Evolutionary conservation across 2,888 invertebrate species (phyloP).

Genomic region (Agrochola macilenta): DNA sequence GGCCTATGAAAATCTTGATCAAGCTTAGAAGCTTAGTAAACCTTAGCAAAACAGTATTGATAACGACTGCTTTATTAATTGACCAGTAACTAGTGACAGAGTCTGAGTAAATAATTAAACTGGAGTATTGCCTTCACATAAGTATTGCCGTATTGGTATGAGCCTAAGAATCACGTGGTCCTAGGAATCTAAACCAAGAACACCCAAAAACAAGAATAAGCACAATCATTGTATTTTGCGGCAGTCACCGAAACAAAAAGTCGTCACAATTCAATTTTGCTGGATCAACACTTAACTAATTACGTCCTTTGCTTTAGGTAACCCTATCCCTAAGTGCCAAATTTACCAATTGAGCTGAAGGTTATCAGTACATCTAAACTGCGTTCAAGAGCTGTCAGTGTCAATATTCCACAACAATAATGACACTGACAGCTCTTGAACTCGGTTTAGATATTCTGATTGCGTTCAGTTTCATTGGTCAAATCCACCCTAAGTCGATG

Average conservation of each 20-base stretch:
- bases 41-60: not conserved
- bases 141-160: not conserved
- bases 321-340: no score
- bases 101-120: not conserved
- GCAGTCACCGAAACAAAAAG: not conserved
- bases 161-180: not conserved
- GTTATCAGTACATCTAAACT: no score
- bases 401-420: no score
- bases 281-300: constrained; percentile 28
- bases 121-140: no score
- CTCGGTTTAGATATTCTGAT: no score
- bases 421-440: no score
- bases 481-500: no score
- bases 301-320: no score
- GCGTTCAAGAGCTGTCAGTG: no score
- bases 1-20: not conserved
- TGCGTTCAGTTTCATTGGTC: no score
- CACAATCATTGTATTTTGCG: not conserved
- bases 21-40: not conserved
- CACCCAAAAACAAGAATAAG: not conserved
- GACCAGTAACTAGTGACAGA: not conserved
- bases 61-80: not conserved
- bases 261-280: constrained; percentile 6
- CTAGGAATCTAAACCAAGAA: not conserved
- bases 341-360: no score